Evolutionary conservation across 2,113 vertebrate species (phyloP), one percentile per base, ranked within the genome.

Genomic region (Numida meleagris): DNA sequence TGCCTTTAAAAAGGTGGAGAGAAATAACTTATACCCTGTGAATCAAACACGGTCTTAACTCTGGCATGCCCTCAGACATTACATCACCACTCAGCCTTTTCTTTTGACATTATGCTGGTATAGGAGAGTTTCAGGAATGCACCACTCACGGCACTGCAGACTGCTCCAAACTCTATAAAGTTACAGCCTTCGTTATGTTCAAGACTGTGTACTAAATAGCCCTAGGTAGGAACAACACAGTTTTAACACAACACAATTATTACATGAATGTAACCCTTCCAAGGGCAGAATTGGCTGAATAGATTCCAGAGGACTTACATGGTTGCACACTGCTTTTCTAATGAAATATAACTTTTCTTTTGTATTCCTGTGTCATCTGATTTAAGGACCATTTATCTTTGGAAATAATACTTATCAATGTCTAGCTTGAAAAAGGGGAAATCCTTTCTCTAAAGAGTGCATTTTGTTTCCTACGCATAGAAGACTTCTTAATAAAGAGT

Each of bases 51-150:
- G 97, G 89, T 95, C 96, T 97, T 97, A 93, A 96, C 89, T 97
- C 90, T 97, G 95, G 92, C 97, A 92, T 97, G 91, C 94, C 95
- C 95, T 98, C 97, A 98, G 98, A 98, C 98, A 97, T 98, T 98
- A 98, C 97, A 82, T 98, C 98, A 98, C 82, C 96, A 89, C 86
- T 93, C 88, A 98, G 91, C 87, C 96, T 98, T 96, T 97, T 98
- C 94, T 98, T 95, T 97, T 98, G 97, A 97, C 97, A 96, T 96
- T 97, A 97, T 92, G 74, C 77, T 96, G 95, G 94, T 97, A 96
- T 78, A 97, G 75, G 83, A 90, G 93, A 96, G 96, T 96, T 96
- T 91, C 90, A 94, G 86, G 95, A 97, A 98, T 97, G 96, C 33
- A 72, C 67, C 5, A 72, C 77, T 95, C 75, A 62, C 2, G 31